phyloP scores from a whole-genome alignment of 2,113 vertebrate genomes.

The Helogale parvula region DNA sequence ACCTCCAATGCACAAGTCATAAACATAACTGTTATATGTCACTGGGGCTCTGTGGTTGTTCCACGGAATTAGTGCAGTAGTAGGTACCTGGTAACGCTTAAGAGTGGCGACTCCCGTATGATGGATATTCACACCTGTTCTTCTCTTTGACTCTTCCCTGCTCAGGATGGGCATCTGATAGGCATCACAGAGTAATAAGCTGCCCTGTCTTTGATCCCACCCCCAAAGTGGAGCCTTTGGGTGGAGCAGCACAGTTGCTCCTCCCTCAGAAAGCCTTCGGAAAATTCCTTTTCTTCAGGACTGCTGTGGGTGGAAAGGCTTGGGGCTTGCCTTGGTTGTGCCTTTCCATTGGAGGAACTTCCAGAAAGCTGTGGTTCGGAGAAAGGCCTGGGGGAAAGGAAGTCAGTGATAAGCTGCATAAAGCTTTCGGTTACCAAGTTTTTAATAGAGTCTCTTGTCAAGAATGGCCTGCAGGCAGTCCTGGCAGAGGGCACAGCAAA shows the following conservation, averaged over 20 bases:
- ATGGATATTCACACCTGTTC: neutral
- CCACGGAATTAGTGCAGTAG: neutral
- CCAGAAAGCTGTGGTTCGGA: neutral
- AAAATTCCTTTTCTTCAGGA: neutral
- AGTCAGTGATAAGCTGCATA: neutral
- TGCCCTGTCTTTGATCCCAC: rapidly evolving
- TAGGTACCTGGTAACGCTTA: neutral
- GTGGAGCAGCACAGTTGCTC: neutral
- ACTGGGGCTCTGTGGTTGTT: neutral
- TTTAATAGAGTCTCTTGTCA: neutral
- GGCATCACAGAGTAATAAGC: neutral
- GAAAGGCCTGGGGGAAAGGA: neutral
- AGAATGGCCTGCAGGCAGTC: neutral
- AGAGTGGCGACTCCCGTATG: neutral
- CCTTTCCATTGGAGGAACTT: neutral
- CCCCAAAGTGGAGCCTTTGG: neutral
- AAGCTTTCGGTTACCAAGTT: neutral
- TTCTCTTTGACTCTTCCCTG: neutral
- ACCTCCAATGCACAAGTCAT: neutral
- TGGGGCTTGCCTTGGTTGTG: neutral
- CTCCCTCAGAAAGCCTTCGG: neutral
- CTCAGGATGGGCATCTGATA: neutral
- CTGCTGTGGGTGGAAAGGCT: neutral
- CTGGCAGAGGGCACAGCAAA: neutral
- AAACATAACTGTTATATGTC: neutral